Evolutionary conservation across 2,113 vertebrate genomes (phyloP).

Genomic region (Pteronura brasiliensis): DNA sequence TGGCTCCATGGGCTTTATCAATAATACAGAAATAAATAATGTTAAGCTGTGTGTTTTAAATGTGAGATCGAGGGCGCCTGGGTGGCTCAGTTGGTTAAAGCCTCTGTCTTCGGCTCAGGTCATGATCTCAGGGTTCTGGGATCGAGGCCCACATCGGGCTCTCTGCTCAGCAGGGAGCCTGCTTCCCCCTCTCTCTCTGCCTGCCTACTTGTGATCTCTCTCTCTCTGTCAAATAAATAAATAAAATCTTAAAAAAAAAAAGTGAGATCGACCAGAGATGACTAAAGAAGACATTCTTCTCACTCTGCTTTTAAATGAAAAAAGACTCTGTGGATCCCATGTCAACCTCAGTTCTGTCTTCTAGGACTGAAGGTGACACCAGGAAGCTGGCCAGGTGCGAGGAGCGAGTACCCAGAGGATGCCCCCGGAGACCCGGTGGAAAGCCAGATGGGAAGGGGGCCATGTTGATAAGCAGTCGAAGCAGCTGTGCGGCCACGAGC

Average conservation of each 20-base stretch:
- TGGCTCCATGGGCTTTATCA: background rate
- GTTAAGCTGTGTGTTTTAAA: background rate
- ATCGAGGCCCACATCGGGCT: too few relatives aligned
- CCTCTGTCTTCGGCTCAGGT: too few relatives aligned
- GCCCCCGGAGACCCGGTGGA: background rate
- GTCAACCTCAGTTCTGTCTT: background rate
- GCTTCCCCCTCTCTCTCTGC: too few relatives aligned
- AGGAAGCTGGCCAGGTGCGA: background rate
- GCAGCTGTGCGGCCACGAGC: conserved; percentile 4
- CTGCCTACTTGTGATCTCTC: too few relatives aligned
- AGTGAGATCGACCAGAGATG: background rate
- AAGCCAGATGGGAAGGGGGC: background rate
- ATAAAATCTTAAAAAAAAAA: background rate
- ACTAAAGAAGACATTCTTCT: conserved; percentile 23
- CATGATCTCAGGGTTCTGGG: too few relatives aligned
- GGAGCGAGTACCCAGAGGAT: background rate
- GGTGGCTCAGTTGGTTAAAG: too few relatives aligned
- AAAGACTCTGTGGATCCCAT: background rate
- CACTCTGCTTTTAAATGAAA: conserved; percentile 11
- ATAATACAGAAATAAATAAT: background rate
- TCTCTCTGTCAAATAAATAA: too few relatives aligned
- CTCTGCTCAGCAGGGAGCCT: too few relatives aligned
- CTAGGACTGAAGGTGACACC: background rate
- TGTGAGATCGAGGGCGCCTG: background rate
- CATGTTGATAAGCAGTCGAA: background rate